These are phyloP conservation scores for Drosophila paramelanica DNA, from an alignment of 2,888 invertebrate genomes.

Conservation along the genomic window DNA sequence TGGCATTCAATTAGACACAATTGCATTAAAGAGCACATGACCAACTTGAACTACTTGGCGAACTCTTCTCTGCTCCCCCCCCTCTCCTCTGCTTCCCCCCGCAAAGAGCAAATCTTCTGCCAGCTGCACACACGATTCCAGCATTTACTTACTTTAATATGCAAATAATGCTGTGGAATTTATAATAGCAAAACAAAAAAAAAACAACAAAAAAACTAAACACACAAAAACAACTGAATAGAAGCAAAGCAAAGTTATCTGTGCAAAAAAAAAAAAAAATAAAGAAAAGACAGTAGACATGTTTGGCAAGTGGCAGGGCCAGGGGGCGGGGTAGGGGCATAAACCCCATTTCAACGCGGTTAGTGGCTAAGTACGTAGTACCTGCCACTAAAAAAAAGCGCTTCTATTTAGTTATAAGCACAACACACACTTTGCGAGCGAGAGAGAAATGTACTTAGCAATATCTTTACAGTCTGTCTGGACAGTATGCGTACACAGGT, in stretches of 20 bases:
- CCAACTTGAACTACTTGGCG: constrained; percentile 32
- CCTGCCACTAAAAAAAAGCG: constrained; percentile 58
- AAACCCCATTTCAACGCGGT: constrained; percentile 67
- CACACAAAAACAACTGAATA: constrained; percentile 20
- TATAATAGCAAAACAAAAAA: constrained; percentile 63
- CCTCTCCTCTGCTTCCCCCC: not conserved
- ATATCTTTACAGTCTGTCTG: constrained; percentile 27
- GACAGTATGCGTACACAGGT: too few species aligned
- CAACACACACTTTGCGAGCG: constrained; percentile 38
- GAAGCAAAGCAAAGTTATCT: constrained; percentile 39
- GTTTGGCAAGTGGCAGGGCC: not conserved
- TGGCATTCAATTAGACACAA: constrained; percentile 64
- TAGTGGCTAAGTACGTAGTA: constrained; percentile 65
- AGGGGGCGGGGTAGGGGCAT: constrained; percentile 5
- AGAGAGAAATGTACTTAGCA: constrained; percentile 4
- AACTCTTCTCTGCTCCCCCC: constrained; percentile 8
- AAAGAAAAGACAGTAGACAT: constrained; percentile 4
- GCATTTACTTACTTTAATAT: constrained; percentile 69
- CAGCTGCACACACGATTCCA: constrained; percentile 43
- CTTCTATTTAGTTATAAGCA: constrained; percentile 70
- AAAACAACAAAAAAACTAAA: not conserved
- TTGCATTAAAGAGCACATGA: constrained; percentile 59
- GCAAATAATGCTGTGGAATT: constrained; percentile 77
- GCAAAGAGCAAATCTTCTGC: constrained; percentile 46
- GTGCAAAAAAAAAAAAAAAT: constrained; percentile 35